Percentiles rank a stretch among this genome's conserved stretches.
These are phyloP conservation scores for Tortricodes alternella DNA, from an alignment of 2,888 invertebrate species.

Conservation along the genomic window DNA sequence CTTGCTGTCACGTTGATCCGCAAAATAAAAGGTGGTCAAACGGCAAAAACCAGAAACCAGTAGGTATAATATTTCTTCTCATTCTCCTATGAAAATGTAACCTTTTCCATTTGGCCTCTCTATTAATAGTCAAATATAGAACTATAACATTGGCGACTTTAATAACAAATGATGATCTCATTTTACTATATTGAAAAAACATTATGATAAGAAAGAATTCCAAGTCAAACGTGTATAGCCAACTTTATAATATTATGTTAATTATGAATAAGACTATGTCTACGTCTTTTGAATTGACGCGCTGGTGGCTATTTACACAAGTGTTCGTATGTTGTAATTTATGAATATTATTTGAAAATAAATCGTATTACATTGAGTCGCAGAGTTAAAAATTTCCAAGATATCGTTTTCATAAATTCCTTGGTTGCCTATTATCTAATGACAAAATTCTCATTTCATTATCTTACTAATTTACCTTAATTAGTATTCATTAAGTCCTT, in stretches of 20 bases:
- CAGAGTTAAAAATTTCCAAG: neutral
- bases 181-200: neutral
- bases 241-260: conserved; percentile 33
- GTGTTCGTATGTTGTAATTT: conserved; percentile 29
- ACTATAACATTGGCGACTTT: too few relatives aligned
- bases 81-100: too few relatives aligned
- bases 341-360: neutral
- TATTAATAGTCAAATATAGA: too few relatives aligned
- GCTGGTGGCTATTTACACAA: conserved; percentile 42
- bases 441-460: conserved; percentile 5
- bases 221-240: neutral
- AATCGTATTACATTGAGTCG: neutral
- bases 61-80: too few relatives aligned
- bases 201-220: neutral
- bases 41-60: too few relatives aligned
- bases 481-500: conserved; percentile 11
- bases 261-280: conserved; percentile 38
- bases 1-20: too few relatives aligned
- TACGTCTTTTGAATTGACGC: conserved; percentile 38
- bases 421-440: conserved; percentile 13
- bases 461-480: conserved; percentile 20
- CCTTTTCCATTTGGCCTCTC: too few relatives aligned
- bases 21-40: too few relatives aligned
- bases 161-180: too few relatives aligned
- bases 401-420: neutral